Percentiles rank a stretch among this genome's conserved stretches.
Evolutionary conservation across 2,113 vertebrate genomes (phyloP).

Genomic region (Anolis carolinensis): DNA sequence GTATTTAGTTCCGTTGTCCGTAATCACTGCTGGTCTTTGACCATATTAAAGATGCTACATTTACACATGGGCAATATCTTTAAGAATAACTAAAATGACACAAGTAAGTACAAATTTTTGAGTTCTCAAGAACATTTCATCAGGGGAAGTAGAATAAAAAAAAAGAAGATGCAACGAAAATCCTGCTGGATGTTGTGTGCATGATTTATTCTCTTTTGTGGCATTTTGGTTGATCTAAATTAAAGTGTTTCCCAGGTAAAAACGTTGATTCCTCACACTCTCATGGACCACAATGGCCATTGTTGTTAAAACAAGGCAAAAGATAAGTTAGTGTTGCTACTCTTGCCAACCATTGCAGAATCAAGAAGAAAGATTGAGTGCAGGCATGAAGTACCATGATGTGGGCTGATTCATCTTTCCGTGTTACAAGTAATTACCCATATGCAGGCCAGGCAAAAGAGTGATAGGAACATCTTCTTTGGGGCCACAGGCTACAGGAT

Average conservation of each 20-base stretch:
- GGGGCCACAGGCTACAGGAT: neutral
- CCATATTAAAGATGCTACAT: no score
- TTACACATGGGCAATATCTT: no score
- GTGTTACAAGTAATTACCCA: neutral
- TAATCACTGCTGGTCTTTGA: no score
- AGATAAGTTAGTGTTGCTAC: neutral
- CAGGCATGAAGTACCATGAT: neutral
- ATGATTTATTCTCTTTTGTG: neutral
- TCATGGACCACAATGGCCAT: neutral
- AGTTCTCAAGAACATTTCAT: no score
- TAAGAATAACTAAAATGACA: no score
- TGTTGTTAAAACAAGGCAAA: neutral
- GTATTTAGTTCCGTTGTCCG: no score
- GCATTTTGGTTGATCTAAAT: neutral
- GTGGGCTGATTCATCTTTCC: constrained; percentile 9
- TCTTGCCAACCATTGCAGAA: constrained; percentile 11
- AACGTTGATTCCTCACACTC: neutral
- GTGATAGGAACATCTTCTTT: neutral
- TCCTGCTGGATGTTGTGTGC: neutral
- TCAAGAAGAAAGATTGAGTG: constrained; percentile 15
- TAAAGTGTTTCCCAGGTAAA: neutral
- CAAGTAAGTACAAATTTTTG: no score
- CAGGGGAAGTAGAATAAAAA: no score
- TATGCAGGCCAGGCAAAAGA: neutral
- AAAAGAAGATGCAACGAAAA: neutral